Base-by-base conservation (phyloP, 2,888 invertebrate genomes). In the Gortyna flavago region DNA sequence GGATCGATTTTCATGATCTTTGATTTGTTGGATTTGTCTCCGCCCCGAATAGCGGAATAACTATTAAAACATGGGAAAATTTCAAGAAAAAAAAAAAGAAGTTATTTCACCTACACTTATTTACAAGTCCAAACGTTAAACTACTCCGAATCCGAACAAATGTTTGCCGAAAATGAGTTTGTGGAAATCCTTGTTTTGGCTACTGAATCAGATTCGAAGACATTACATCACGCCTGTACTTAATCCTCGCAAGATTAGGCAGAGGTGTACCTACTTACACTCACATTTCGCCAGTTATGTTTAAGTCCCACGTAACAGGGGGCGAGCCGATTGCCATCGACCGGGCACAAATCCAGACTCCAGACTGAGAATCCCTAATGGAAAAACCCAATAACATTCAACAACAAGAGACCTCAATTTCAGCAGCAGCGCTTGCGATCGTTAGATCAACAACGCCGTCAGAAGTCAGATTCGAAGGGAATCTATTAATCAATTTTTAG, bases 181-280 rank as follows among this genome's bases (percentile, higher is more conserved):
- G 13, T 51, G 51, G 72, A 76, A 70, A 62, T 51, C 62, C 76
- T 51, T 75, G 41, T 62, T 72, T 70, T 48, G 35, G 38, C 38
- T 44, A 70, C 35, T 11, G 41, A 62, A 62, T 57, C 41, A 38
- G n/a, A 57, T 65, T 66, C n/a, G 21, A 54, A 54, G 51, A 51
- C 21, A 25, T 25, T 9, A 25, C 1, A 54, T 25, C 25, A 54
- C 54, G 54, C 3, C 25, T 54, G 54, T 35, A n/a, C n/a, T n/a
- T 25, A 11, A n/a, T 54, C 9, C 11, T 9, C 0, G 25, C 9
- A 25, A 3, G 54, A 3, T 54, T 25, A 54, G 9, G 3, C 54
- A 25, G 54, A 25, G 25, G 54, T 54, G 51, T 51, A 25, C 51
- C 51, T 51, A 48, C 16, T 48, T 18, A 18, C 48, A 48, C 48